Percentiles rank a stretch among this genome's conserved stretches.
Evolutionary conservation across 2,113 vertebrate species (phyloP).

Genomic region (Rhagologus leucostigma): DNA sequence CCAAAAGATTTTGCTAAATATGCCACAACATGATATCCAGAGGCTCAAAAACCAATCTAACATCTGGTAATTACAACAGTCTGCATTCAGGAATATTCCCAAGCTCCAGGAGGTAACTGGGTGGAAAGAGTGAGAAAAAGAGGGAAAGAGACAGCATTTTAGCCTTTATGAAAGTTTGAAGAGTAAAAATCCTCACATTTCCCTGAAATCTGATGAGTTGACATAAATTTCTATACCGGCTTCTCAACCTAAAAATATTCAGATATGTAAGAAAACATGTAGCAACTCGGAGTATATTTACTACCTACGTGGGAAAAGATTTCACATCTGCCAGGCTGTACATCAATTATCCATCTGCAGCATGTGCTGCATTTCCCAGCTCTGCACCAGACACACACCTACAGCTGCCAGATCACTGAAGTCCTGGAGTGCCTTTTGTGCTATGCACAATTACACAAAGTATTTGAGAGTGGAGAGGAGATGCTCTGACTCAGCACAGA

Average conservation of each 20-base stretch:
- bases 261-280: accelerated
- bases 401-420: not conserved
- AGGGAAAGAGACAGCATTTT: not conserved
- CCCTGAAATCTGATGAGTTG: not conserved
- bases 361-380: not conserved
- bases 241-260: not conserved
- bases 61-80: not conserved
- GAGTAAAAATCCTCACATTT: not conserved
- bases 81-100: not conserved
- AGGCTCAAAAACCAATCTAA: not conserved
- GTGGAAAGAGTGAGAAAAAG: not conserved
- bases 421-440: not conserved
- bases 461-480: conserved; percentile 8
- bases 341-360: not conserved
- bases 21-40: not conserved
- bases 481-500: conserved; percentile 62
- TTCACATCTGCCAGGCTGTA: not conserved
- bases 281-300: not conserved
- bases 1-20: not conserved
- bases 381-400: not conserved
- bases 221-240: not conserved
- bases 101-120: not conserved
- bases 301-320: not conserved
- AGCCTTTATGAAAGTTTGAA: not conserved
- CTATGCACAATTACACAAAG: not conserved